Conservation (phyloP, 2,888 invertebrate genomes). For the Meiosimyza platycephala region DNA sequence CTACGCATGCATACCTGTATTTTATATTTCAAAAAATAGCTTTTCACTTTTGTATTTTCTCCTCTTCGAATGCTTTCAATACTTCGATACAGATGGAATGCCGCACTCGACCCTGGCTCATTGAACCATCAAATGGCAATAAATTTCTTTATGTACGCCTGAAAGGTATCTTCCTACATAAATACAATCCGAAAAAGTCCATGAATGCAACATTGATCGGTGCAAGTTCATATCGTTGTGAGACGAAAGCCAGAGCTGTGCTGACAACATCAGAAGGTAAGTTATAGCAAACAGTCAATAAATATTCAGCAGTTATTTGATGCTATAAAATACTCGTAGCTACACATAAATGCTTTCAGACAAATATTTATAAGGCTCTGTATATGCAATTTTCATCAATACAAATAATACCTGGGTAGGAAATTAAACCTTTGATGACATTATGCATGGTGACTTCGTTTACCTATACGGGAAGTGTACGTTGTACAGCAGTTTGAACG, state of each 20-base stretch:
- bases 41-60: conserved; percentile 20
- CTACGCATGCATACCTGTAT: no score
- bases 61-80: neutral
- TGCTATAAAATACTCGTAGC: no score
- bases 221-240: conserved; percentile 73
- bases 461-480: no score
- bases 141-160: conserved; percentile 84
- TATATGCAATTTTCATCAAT: no score
- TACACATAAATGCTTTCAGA: no score
- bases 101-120: conserved; percentile 82
- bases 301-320: no score
- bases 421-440: no score
- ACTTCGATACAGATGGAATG: conserved; percentile 75
- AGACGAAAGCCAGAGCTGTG: conserved; percentile 82
- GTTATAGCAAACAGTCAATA: neutral
- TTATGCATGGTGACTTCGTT: no score
- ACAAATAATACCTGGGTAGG: no score
- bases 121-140: conserved; percentile 78
- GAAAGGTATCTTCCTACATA: conserved; percentile 72
- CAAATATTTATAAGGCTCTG: no score
- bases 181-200: conserved; percentile 67
- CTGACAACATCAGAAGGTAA: conserved; percentile 76
- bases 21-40: neutral
- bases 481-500: no score
- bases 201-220: conserved; percentile 72